These are phyloP conservation scores for Lepisosteus osseus DNA, from an alignment of 2,113 vertebrate genomes.

Conservation along the genomic window DNA sequence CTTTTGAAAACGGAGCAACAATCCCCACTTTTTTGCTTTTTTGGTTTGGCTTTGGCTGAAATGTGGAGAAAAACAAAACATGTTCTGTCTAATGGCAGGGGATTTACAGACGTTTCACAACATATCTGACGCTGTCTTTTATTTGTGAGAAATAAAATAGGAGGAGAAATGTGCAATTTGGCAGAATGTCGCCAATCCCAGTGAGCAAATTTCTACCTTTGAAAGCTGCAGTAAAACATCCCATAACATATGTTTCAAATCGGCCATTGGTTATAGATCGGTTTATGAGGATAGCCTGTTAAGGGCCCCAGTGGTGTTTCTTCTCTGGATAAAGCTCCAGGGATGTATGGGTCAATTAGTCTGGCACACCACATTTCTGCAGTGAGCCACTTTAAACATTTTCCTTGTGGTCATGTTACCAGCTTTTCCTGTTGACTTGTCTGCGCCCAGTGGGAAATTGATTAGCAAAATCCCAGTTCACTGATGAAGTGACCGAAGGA, in stretches of 20 bases:
- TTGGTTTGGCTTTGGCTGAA: too few species aligned
- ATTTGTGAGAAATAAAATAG: background rate
- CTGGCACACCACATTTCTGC: constrained; percentile 55
- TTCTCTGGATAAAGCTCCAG: constrained; percentile 50
- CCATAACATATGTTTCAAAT: constrained; percentile 71
- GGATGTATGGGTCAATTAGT: constrained; percentile 70
- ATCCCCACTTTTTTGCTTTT: too few species aligned
- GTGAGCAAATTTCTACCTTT: constrained; percentile 29
- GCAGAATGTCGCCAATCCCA: background rate
- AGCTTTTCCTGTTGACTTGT: constrained; percentile 15
- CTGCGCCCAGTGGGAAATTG: background rate
- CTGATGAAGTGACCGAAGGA: too few species aligned
- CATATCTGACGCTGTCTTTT: background rate
- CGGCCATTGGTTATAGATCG: constrained; percentile 70
- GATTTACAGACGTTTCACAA: too few species aligned
- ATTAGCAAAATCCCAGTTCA: background rate
- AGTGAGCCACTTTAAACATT: constrained; percentile 23
- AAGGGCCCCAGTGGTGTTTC: constrained; percentile 51
- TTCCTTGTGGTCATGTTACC: constrained; percentile 18
- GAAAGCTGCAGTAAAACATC: constrained; percentile 18
- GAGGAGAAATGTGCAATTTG: background rate
- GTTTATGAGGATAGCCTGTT: constrained; percentile 67
- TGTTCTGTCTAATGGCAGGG: too few species aligned
- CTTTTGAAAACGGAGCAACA: too few species aligned
- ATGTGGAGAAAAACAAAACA: too few species aligned